Percentiles rank a stretch among this genome's conserved stretches.
Conservation (phyloP, 2,797 vertebrate species). For the Phrynocephalus vlangalii region DNA sequence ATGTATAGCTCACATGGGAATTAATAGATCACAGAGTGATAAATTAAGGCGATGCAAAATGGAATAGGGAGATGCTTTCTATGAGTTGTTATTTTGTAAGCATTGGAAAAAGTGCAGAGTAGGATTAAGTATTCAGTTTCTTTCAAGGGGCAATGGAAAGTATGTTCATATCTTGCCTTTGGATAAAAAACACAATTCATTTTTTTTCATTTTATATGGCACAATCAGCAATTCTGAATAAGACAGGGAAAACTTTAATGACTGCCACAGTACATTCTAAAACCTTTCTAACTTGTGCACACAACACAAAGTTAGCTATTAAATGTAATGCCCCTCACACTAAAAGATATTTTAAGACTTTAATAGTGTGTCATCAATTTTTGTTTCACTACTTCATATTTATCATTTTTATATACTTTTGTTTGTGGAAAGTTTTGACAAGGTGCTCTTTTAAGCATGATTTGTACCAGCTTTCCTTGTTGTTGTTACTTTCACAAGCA, state of each 20-base stretch:
- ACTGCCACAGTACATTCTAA: slow-evolving; percentile 48
- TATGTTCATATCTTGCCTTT: not conserved
- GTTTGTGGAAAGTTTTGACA: slow-evolving; percentile 67
- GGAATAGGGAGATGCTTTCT: not conserved
- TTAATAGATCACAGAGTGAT: not conserved
- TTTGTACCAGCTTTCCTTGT: slow-evolving; percentile 62
- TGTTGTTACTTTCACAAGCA: slow-evolving; percentile 65
- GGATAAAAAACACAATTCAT: not conserved
- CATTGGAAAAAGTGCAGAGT: not conserved
- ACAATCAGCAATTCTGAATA: slow-evolving; percentile 66
- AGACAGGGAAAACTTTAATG: slow-evolving; percentile 63
- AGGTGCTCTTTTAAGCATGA: slow-evolving; percentile 51
- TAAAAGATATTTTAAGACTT: slow-evolving; percentile 52
- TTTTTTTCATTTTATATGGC: slow-evolving; percentile 33
- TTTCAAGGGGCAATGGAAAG: not conserved
- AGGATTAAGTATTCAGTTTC: not conserved
- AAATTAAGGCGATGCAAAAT: not conserved
- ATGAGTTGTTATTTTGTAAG: not conserved
- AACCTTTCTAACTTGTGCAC: slow-evolving; percentile 63
- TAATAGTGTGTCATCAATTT: slow-evolving; percentile 22
- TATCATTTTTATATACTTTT: slow-evolving; percentile 46
- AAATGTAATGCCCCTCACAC: slow-evolving; percentile 46
- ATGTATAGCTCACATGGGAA: not conserved
- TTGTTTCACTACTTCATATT: slow-evolving; percentile 34
- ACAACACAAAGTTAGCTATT: slow-evolving; percentile 56